These are phyloP conservation scores for Ispidina picta DNA, from an alignment of 2,797 vertebrate species.

Conservation along the genomic window DNA sequence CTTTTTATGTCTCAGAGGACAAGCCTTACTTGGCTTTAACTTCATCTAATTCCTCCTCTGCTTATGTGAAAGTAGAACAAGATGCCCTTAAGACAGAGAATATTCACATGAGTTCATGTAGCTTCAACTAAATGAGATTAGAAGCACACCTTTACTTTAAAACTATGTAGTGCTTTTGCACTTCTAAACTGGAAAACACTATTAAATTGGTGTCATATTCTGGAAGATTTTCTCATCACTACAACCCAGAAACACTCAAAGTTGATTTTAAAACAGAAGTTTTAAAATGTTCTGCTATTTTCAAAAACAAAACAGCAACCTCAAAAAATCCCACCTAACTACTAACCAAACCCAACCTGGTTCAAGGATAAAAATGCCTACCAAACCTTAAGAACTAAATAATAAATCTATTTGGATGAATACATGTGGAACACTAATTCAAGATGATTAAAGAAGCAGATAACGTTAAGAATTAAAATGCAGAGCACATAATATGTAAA, in stretches of 20 bases:
- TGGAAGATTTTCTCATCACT: not conserved
- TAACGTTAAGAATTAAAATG: slow-evolving; percentile 55
- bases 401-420: slow-evolving; percentile 42
- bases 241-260: not conserved
- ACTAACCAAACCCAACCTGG: not conserved
- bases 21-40: not conserved
- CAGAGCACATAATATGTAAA: slow-evolving; percentile 55
- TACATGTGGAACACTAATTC: slow-evolving; percentile 29
- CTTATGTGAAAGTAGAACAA: not conserved
- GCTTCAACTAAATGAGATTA: not conserved
- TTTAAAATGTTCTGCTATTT: not conserved
- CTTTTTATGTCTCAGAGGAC: not conserved
- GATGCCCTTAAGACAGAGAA: not conserved
- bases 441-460: slow-evolving; percentile 34
- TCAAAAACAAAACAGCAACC: not conserved
- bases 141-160: not conserved
- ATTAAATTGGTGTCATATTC: not conserved
- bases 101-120: not conserved
- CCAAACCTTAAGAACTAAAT: not conserved
- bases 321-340: not conserved
- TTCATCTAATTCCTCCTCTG: not conserved
- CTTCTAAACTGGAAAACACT: not conserved
- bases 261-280: not conserved
- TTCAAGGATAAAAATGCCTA: not conserved
- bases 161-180: not conserved